Conservation (phyloP, 2,888 invertebrate genomes). For the Strigamia crassipes region DNA sequence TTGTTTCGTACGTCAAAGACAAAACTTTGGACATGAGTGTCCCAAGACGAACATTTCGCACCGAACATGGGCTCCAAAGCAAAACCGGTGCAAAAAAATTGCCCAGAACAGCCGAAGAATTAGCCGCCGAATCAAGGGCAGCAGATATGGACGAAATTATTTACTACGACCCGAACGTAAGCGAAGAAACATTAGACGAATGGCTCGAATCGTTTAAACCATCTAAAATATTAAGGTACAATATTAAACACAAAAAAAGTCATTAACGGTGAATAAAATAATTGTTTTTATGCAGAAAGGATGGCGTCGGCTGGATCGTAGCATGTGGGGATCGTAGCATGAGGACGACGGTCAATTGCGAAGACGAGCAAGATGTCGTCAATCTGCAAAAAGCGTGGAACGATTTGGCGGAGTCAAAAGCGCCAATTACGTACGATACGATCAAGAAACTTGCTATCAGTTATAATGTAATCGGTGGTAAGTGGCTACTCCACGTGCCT, state of each 20-base stretch:
- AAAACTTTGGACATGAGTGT: not conserved
- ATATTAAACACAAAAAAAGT: too few relatives aligned
- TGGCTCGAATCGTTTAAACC: conserved; percentile 3
- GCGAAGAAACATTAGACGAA: not conserved
- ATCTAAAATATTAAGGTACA: conserved; percentile 14
- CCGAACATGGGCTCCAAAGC: not conserved
- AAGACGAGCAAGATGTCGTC: not conserved
- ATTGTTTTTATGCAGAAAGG: not conserved
- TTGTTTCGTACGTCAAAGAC: too few relatives aligned
- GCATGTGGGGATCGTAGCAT: too few relatives aligned
- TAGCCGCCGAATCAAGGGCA: not conserved
- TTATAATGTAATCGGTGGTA: not conserved
- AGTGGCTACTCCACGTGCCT: conserved; percentile 19
- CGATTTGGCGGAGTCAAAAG: not conserved
- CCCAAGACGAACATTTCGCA: not conserved
- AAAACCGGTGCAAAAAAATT: not conserved
- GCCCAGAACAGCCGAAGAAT: conserved; percentile 1
- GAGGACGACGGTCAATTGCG: not conserved
- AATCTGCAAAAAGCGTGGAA: conserved; percentile 20
- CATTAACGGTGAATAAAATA: not conserved
- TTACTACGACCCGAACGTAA: not conserved
- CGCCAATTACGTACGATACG: not conserved
- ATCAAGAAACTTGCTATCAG: not conserved
- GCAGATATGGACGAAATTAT: not conserved
- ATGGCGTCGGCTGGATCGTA: conserved; percentile 24